Evolutionary conservation across 1,140 invertebrate species (phyloP).

Genomic region (Bathynomus jamesi): DNA sequence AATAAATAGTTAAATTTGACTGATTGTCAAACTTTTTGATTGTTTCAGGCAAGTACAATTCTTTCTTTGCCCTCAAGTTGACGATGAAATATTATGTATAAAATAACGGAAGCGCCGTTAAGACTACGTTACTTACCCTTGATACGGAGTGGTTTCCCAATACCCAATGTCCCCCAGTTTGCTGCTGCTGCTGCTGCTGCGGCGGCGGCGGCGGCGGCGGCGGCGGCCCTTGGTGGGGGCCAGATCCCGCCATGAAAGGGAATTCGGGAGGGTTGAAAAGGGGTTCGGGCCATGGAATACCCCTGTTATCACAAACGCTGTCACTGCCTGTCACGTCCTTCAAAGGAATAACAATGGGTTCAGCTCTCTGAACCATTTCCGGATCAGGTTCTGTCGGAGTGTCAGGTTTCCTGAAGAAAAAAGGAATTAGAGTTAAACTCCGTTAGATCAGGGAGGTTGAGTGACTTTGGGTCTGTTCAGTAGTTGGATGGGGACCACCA

Average conservation of each 20-base stretch:
- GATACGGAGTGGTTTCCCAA: not conserved
- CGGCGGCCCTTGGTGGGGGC: not conserved
- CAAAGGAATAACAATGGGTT: slow-evolving; percentile 73
- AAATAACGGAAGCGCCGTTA: too few relatives aligned
- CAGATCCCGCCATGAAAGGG: not conserved
- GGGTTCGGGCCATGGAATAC: slow-evolving; percentile 72
- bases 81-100: too few relatives aligned
- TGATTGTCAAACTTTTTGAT: too few relatives aligned
- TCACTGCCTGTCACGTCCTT: slow-evolving; percentile 77
- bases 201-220: not conserved
- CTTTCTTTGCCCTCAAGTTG: too few relatives aligned
- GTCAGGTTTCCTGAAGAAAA: slow-evolving; percentile 61
- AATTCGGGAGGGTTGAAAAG: slow-evolving; percentile 8
- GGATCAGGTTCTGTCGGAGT: slow-evolving; percentile 73
- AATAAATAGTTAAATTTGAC: too few relatives aligned
- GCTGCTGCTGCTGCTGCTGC: not conserved
- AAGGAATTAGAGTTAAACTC: slow-evolving; percentile 9
- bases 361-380: slow-evolving; percentile 62
- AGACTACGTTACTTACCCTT: not conserved
- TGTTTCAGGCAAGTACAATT: too few relatives aligned
- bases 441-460: not conserved
- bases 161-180: not conserved
- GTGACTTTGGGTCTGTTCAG: not conserved
- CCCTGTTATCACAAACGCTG: slow-evolving; percentile 64
- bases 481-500: too few relatives aligned